Evolutionary conservation across 2,797 vertebrate genomes (phyloP).

Genomic region (Scolopax bukidnonensis): DNA sequence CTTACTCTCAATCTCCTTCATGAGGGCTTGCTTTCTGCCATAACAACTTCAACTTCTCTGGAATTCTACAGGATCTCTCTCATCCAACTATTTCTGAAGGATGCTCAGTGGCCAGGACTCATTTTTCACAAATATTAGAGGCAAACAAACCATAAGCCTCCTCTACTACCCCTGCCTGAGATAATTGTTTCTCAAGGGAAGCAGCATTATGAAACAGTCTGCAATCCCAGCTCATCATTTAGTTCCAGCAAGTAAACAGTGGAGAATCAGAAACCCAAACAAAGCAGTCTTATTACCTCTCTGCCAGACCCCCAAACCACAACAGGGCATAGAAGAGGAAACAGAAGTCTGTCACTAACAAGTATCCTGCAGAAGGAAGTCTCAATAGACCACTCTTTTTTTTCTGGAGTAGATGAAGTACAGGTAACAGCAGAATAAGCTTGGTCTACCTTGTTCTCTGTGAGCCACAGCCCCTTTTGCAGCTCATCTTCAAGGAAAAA

Average conservation of each 20-base stretch:
- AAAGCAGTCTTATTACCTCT: background rate
- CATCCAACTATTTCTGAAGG: background rate
- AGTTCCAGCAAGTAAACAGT: background rate
- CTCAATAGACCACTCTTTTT: background rate
- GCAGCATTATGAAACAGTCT: background rate
- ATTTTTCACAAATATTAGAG: background rate
- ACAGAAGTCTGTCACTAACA: background rate
- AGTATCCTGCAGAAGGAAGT: background rate
- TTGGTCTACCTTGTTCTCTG: background rate
- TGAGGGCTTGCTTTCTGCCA: background rate
- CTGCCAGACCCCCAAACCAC: background rate
- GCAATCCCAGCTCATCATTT: background rate
- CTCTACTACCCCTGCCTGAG: background rate
- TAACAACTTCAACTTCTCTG: background rate
- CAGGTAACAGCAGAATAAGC: background rate
- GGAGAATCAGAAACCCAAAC: background rate
- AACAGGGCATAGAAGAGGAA: background rate
- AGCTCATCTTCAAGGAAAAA: background rate
- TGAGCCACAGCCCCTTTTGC: background rate
- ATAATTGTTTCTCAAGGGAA: background rate
- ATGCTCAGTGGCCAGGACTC: background rate
- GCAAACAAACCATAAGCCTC: background rate
- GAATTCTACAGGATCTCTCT: background rate
- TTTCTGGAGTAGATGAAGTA: background rate
- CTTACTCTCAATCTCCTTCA: background rate